Conservation (phyloP, 2,113 vertebrate genomes). For the Psittacula cyanocephala region DNA sequence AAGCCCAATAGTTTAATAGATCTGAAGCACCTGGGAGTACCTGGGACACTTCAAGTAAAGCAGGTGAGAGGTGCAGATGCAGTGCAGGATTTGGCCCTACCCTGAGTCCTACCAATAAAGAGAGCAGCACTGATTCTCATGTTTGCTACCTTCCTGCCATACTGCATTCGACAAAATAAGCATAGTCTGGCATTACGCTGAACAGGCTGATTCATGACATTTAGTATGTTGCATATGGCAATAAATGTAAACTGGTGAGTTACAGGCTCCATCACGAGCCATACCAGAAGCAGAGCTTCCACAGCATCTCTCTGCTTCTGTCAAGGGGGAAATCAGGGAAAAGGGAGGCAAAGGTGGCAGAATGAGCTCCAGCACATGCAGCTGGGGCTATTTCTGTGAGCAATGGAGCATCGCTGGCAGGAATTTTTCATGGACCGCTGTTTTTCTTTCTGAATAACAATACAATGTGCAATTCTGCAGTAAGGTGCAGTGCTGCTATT, state of each 20-base stretch:
- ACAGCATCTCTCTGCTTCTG: not conserved
- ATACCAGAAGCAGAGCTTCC: not conserved
- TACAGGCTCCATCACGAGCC: not conserved
- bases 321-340: no score
- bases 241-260: not conserved
- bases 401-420: not conserved
- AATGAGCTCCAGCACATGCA: fast-evolving
- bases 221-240: not conserved
- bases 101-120: not conserved
- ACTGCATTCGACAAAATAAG: fast-evolving
- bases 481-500: not conserved
- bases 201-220: not conserved
- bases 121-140: not conserved
- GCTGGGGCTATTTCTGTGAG: not conserved
- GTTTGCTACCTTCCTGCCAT: not conserved
- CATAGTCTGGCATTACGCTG: no score
- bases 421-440: not conserved
- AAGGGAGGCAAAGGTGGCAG: not conserved
- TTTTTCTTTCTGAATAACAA: not conserved
- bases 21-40: not conserved
- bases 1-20: not conserved
- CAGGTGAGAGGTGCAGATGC: not conserved
- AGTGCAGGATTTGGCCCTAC: not conserved
- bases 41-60: not conserved
- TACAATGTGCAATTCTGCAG: not conserved